Evolutionary conservation across 2,888 invertebrate species (phyloP), one percentile per base, ranked within the genome.

Genomic region (Xylocampa areola): DNA sequence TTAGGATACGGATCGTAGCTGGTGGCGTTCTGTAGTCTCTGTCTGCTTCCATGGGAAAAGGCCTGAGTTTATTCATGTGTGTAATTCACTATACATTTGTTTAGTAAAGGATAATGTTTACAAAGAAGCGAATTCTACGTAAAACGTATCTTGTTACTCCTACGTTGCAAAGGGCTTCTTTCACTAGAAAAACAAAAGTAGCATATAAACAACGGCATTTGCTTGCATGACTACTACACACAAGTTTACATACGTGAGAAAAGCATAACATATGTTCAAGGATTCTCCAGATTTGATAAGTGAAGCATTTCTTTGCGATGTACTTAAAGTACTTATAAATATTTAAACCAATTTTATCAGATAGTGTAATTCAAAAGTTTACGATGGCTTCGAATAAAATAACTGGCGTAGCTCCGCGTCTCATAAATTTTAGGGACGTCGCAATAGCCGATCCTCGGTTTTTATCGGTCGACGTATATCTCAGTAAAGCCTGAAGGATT

Each of bases 371-470:
- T 73, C 68, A 55, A 52, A 68, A 70, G 59, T 78, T 78, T 76
- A 78, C 75, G 71, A 79, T 49, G 60, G 61, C 71, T 63, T 74
- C 62, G 54, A 69, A 71, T 65, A 69, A 66, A 73, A 76, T 74
- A 68, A 73, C 68, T 71, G 72, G 61, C 65, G 55, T 64, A 57
- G 50, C 39, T 43, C 41, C 40, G 27, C 48, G 51, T 50, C 69
- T 71, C 76, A 78, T 84, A 82, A 80, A 82, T 78, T 83, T 79
- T 66, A 72, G 69, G 73, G 70, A 68, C 70, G 77, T 53, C 69
- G 58, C 70, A 76, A 81, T 79, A 72, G 77, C 68, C 74, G 68
- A 75, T 81, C 73, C 71, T 69, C 70, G 76, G 71, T 73, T 84
- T 83, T 81, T 79, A 82, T 84, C 73, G 71, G 63, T 39, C 47